Percentiles rank a stretch among this genome's conserved stretches.
Conservation (phyloP, 2,888 invertebrate species). For the Belgica antarctica region DNA sequence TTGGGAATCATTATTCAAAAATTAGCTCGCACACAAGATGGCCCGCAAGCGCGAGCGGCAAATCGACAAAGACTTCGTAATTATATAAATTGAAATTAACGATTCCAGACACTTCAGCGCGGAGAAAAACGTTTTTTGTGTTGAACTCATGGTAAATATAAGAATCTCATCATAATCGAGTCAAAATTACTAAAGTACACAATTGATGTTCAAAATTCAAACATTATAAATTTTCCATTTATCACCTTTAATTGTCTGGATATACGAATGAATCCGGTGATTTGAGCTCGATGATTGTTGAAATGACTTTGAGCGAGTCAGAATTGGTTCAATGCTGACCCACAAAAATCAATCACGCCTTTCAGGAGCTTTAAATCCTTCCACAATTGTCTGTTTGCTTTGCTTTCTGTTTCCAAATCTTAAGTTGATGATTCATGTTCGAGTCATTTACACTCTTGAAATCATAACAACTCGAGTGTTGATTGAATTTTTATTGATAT, state of each 20-base stretch:
- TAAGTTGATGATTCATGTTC: constrained; percentile 1
- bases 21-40: constrained; percentile 10
- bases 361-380: neutral
- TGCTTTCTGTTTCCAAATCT: too few species aligned
- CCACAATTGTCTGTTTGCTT: neutral
- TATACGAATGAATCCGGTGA: neutral
- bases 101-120: constrained; percentile 6
- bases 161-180: constrained; percentile 14
- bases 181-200: neutral
- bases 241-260: constrained; percentile 22
- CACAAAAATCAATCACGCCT: constrained; percentile 1
- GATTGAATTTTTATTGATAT: constrained; percentile 19
- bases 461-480: neutral
- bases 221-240: constrained; percentile 2
- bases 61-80: neutral
- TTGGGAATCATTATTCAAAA: constrained; percentile 14
- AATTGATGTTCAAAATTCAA: neutral
- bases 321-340: neutral
- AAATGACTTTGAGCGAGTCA: neutral
- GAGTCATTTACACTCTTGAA: neutral
- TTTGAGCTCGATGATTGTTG: neutral
- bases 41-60: neutral
- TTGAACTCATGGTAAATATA: neutral
- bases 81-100: constrained; percentile 15
- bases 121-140: neutral